Evolutionary conservation across 2,888 invertebrate genomes (phyloP).

Genomic region (Neoscelio sp.): DNA sequence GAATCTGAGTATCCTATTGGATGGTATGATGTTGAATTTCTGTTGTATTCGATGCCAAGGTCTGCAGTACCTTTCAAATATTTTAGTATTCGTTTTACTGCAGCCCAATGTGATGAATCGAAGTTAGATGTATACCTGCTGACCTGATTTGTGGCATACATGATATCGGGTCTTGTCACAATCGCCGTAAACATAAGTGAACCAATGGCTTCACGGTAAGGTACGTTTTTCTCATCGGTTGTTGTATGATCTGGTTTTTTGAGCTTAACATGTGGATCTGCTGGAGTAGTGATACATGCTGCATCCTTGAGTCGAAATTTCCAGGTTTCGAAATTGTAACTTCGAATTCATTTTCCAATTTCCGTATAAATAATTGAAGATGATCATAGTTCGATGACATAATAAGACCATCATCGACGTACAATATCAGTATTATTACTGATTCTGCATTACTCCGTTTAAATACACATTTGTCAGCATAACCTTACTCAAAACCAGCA

Average conservation of each 20-base stretch:
- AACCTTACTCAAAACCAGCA: neutral
- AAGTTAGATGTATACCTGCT: conserved; percentile 50
- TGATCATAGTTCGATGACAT: neutral
- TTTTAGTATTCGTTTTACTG: conserved; percentile 61
- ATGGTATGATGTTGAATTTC: neutral
- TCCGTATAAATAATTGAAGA: neutral
- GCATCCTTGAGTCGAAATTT: conserved; percentile 17
- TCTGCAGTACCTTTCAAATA: conserved; percentile 60
- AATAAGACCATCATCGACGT: conserved; percentile 14
- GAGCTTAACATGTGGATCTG: conserved; percentile 40
- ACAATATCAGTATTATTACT: neutral
- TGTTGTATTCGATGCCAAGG: conserved; percentile 46
- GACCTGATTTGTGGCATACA: conserved; percentile 55
- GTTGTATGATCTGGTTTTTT: conserved; percentile 1
- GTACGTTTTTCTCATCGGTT: neutral
- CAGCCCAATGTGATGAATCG: conserved; percentile 51
- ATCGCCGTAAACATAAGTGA: conserved; percentile 58
- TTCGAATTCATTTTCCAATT: conserved; percentile 4
- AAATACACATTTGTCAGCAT: conserved; percentile 32
- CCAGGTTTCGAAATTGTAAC: neutral
- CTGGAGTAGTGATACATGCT: conserved; percentile 12
- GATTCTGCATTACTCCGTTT: neutral
- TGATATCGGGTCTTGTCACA: conserved; percentile 64
- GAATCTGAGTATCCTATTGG: conserved; percentile 59
- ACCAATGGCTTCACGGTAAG: conserved; percentile 56